Evolutionary conservation across 2,113 vertebrate genomes (phyloP).

Genomic region (Etheostoma spectabile): DNA sequence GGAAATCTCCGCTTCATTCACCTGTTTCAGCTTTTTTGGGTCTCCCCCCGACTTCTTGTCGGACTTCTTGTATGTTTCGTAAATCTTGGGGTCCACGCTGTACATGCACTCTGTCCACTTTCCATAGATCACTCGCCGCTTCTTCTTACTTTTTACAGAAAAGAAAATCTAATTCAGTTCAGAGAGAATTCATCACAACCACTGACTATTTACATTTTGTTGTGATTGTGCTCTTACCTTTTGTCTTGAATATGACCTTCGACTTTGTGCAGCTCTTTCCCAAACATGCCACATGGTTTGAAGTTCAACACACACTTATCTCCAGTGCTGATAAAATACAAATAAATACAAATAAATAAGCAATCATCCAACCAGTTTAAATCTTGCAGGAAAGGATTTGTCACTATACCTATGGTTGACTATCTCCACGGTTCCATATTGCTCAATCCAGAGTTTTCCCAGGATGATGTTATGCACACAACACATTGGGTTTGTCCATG

Average conservation of each 20-base stretch:
- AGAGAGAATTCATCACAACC: not conserved
- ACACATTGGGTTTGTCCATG: constrained; percentile 96
- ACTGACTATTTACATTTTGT: fast-evolving
- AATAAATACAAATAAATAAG: not conserved
- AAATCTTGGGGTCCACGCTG: constrained; percentile 87
- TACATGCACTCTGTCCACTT: constrained; percentile 98
- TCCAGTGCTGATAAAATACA: constrained; percentile 85
- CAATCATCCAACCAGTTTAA: not conserved
- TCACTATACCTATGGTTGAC: constrained; percentile 92
- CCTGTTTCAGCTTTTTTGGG: constrained; percentile 85
- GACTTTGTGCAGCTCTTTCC: constrained; percentile 95
- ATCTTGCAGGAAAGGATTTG: not conserved
- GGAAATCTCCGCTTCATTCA: constrained; percentile 54
- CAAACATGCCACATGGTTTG: constrained; percentile 94
- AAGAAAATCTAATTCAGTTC: not conserved
- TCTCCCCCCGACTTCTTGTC: constrained; percentile 87
- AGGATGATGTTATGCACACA: constrained; percentile 98
- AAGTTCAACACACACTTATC: constrained; percentile 96
- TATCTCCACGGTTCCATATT: constrained; percentile 94
- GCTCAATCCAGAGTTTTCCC: constrained; percentile 97
- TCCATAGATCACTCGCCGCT: constrained; percentile 92
- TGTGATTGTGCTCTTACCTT: constrained; percentile 83
- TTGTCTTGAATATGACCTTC: constrained; percentile 96
- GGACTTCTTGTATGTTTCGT: constrained; percentile 88
- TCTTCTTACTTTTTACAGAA: constrained; percentile 88